Evolutionary conservation across 2,888 invertebrate species (phyloP).

Genomic region (Epirrhoe tristata): DNA sequence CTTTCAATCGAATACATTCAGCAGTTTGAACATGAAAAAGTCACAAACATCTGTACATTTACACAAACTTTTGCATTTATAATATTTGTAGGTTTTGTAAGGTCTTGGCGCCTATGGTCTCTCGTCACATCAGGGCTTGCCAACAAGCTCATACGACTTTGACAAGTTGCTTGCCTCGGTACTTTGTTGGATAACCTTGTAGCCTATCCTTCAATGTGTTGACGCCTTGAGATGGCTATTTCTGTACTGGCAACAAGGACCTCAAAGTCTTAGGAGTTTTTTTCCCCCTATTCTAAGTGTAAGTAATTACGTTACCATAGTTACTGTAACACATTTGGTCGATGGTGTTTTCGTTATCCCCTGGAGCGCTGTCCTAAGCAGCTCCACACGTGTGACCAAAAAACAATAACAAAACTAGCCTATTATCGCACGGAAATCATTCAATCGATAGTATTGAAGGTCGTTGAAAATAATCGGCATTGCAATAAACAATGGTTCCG

Average conservation of each 20-base stretch:
- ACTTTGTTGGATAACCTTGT: conserved; percentile 6
- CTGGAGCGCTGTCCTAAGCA: background rate
- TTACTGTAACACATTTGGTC: background rate
- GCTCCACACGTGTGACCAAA: background rate
- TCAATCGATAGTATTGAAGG: conserved; percentile 9
- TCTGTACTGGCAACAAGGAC: background rate
- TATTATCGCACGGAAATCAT: conserved; percentile 6
- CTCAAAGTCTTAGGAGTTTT: no score
- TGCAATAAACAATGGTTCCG: background rate
- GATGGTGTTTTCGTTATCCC: background rate
- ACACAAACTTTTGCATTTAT: no score
- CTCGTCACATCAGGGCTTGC: background rate
- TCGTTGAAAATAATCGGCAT: conserved; percentile 1
- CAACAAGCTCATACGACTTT: conserved; percentile 2
- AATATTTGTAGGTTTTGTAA: background rate
- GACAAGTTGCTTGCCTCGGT: conserved; percentile 7
- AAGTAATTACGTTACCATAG: background rate
- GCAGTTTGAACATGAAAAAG: no score
- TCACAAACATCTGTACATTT: no score
- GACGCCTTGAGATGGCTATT: background rate
- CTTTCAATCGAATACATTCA: no score
- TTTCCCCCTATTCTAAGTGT: no score
- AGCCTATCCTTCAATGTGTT: background rate
- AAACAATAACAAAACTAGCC: conserved; percentile 1
- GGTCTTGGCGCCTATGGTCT: background rate